phyloP scores from a whole-genome alignment of 2,113 vertebrate species.

The Caranx melampygus region DNA sequence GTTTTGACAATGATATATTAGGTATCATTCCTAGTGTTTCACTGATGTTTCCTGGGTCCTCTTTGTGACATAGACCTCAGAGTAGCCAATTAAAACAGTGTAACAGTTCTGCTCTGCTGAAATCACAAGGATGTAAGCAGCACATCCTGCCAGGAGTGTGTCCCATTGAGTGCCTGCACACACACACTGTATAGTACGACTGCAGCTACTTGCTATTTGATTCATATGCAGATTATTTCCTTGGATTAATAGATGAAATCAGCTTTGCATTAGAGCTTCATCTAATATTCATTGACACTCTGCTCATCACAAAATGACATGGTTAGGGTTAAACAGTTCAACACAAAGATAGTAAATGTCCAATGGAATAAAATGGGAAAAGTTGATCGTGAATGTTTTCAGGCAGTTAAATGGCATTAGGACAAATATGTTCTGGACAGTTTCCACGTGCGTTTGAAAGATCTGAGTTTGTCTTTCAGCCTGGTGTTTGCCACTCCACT shows the following conservation, averaged over 20 bases:
- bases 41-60: neutral
- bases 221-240: neutral
- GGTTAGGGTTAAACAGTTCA: neutral
- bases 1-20: neutral
- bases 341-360: neutral
- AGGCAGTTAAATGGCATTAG: neutral
- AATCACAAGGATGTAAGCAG: neutral
- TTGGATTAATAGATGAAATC: neutral
- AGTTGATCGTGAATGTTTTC: neutral
- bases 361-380: neutral
- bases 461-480: constrained; percentile 76
- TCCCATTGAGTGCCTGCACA: neutral
- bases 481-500: constrained; percentile 97
- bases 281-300: neutral
- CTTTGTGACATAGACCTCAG: neutral
- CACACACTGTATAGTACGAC: neutral
- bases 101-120: neutral
- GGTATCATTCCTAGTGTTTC: neutral
- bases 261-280: neutral
- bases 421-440: neutral
- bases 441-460: neutral
- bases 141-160: neutral
- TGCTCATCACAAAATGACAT: no score
- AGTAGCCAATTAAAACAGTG: neutral
- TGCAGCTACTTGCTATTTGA: no score